phyloP scores from a whole-genome alignment of 2,113 vertebrate species.

The Gymnobelideus leadbeateri region DNA sequence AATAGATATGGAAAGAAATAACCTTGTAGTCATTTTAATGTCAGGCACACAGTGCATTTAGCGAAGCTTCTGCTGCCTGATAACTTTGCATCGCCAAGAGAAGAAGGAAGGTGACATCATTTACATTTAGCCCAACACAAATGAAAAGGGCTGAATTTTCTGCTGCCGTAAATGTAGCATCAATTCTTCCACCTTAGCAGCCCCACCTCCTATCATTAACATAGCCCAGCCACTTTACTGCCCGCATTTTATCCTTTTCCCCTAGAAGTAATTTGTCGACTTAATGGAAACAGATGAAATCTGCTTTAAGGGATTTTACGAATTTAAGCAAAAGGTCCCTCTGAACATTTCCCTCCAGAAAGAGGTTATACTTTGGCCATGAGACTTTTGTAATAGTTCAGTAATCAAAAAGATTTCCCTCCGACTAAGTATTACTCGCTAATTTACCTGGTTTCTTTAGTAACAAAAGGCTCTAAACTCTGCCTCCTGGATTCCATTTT shows the following conservation, averaged over 20 bases:
- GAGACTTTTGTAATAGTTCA: constrained; percentile 77
- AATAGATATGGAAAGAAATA: constrained; percentile 80
- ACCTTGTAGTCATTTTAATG: constrained; percentile 79
- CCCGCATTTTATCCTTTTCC: constrained; percentile 79
- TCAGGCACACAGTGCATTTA: constrained; percentile 74
- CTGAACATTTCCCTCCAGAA: constrained; percentile 66
- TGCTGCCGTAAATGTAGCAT: constrained; percentile 79
- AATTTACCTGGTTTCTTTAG: constrained; percentile 78
- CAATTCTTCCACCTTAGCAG: constrained; percentile 78
- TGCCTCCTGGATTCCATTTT: constrained; percentile 71
- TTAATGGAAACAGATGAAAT: constrained; percentile 83
- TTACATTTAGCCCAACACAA: constrained; percentile 84
- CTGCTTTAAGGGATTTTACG: constrained; percentile 79
- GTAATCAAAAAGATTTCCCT: constrained; percentile 79
- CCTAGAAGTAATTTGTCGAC: constrained; percentile 82
- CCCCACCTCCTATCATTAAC: constrained; percentile 83
- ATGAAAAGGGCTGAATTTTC: constrained; percentile 80
- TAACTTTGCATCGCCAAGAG: constrained; percentile 83
- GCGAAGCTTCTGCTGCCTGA: constrained; percentile 71
- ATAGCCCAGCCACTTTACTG: constrained; percentile 71
- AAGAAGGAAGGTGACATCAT: constrained; percentile 79
- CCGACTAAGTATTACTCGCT: constrained; percentile 62
- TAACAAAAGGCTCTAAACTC: constrained; percentile 79
- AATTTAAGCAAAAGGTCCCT: constrained; percentile 78
- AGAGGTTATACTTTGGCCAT: constrained; percentile 73